These are phyloP conservation scores for Leptestheria dahalacensis DNA, from an alignment of 1,140 invertebrate genomes.

Conservation along the genomic window DNA sequence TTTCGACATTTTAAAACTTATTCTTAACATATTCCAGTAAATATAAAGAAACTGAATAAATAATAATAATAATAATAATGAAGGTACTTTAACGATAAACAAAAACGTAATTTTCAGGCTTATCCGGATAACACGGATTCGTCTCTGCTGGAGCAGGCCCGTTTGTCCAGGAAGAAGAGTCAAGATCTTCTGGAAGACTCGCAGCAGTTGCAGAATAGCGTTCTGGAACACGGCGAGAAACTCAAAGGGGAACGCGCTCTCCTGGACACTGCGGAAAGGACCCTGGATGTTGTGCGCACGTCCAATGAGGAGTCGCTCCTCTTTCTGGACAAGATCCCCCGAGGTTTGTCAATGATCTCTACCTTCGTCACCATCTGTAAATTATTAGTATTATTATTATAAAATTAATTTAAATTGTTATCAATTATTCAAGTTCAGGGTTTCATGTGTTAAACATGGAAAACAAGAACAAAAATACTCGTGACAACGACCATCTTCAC, in stretches of 20 bases:
- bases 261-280: constrained; percentile 14
- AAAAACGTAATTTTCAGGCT: constrained; percentile 16
- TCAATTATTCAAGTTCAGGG: too few relatives aligned
- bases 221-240: constrained; percentile 17
- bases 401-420: too few relatives aligned
- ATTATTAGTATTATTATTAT: too few relatives aligned
- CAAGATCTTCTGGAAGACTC: constrained; percentile 18
- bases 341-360: too few relatives aligned
- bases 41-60: not conserved
- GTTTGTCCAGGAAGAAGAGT: constrained; percentile 17
- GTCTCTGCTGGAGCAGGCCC: constrained; percentile 20
- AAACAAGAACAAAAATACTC: too few relatives aligned
- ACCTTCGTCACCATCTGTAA: too few relatives aligned
- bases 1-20: not conserved
- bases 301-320: constrained; percentile 17
- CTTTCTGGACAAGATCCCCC: constrained; percentile 4
- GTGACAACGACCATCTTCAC: too few relatives aligned
- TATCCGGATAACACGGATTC: constrained; percentile 22
- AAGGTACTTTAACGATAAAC: not conserved
- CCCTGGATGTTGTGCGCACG: constrained; percentile 15
- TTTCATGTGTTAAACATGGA: too few relatives aligned
- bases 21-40: not conserved
- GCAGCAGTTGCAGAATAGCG: constrained; percentile 13
- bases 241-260: constrained; percentile 19
- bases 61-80: not conserved